A percentile compares a stretch with the other conserved stretches of the same genome.
phyloP scores from a whole-genome alignment of 1,140 invertebrate genomes.

The Aphis craccivora region DNA sequence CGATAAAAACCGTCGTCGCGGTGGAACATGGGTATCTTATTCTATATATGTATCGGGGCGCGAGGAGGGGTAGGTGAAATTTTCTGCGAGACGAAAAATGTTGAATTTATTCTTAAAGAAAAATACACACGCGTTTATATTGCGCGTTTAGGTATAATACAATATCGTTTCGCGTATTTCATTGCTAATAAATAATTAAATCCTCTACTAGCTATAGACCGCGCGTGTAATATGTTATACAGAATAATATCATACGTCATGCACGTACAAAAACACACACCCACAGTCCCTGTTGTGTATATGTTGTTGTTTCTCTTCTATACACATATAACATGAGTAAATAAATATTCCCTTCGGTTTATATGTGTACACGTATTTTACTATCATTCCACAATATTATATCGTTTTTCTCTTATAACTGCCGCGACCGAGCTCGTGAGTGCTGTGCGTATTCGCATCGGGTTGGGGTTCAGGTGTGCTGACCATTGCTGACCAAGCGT shows the following conservation, averaged over 20 bases:
- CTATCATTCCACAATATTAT: constrained; percentile 13
- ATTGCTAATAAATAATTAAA: constrained; percentile 38
- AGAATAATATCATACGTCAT: neutral
- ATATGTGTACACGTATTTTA: neutral
- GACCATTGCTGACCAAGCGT: constrained; percentile 54
- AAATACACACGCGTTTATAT: neutral
- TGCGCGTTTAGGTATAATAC: neutral
- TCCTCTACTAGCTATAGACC: neutral
- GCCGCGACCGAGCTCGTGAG: neutral
- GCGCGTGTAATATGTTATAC: neutral
- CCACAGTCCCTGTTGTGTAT: neutral
- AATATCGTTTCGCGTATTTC: neutral
- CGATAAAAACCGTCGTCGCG: constrained; percentile 39
- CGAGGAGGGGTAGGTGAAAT: neutral
- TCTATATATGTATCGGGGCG: neutral
- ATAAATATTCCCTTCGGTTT: neutral
- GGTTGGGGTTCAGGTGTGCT: constrained; percentile 56
- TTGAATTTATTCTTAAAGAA: neutral
- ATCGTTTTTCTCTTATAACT: constrained; percentile 51
- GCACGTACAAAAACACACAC: neutral
- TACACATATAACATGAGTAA: neutral
- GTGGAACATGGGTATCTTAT: neutral
- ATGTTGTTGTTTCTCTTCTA: neutral
- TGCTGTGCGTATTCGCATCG: neutral
- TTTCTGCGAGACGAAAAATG: neutral